Conservation (phyloP, 2,888 invertebrate genomes). For the Sarcophaga variegata region DNA sequence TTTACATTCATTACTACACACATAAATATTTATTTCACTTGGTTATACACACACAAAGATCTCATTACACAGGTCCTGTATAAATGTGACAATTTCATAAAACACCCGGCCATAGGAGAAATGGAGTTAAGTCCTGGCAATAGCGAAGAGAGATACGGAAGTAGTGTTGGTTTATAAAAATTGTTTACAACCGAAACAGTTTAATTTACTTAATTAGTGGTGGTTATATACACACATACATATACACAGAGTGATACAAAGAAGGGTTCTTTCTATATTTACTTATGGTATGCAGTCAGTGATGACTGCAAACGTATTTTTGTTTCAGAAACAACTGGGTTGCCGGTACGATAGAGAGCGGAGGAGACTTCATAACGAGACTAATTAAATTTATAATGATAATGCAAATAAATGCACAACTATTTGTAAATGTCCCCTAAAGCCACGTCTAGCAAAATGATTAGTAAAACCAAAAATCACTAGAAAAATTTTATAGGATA, state of each 20-base stretch:
- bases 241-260: not conserved
- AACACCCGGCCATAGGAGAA: not conserved
- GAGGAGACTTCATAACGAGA: not conserved
- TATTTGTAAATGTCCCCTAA: slow-evolving; percentile 1
- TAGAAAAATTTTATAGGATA: not conserved
- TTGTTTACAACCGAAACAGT: not conserved
- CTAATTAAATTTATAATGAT: slow-evolving; percentile 15
- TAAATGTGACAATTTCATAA: not conserved
- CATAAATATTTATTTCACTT: not conserved
- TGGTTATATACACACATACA: not conserved
- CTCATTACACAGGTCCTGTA: not conserved
- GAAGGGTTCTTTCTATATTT: not conserved
- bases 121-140: not conserved
- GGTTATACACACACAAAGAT: not conserved
- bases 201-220: slow-evolving; percentile 39
- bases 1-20: not conserved
- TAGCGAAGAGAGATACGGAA: no score
- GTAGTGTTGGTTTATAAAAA: no score
- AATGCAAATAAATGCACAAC: slow-evolving; percentile 8
- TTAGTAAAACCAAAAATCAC: not conserved
- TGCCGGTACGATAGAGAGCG: not conserved
- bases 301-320: not conserved
- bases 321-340: not conserved
- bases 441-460: not conserved
- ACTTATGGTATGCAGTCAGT: not conserved